These are phyloP conservation scores for Ceratina calcarata DNA, from an alignment of 1,140 invertebrate genomes.

Conservation along the genomic window DNA sequence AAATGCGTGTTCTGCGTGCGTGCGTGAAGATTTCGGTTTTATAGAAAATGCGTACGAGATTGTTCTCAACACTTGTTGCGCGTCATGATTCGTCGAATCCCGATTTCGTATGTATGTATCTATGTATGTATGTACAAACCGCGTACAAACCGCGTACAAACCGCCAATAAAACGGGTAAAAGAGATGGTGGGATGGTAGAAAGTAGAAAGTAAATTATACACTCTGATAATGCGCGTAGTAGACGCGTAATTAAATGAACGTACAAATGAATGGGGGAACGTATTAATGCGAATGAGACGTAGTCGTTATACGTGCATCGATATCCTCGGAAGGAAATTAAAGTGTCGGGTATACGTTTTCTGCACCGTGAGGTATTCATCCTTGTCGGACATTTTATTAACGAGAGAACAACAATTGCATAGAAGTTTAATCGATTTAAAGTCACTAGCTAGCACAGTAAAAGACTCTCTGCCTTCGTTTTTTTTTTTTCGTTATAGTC, in stretches of 20 bases:
- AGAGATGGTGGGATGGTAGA: constrained; percentile 1
- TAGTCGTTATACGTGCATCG: constrained; percentile 17
- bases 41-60: constrained; percentile 50
- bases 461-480: constrained; percentile 54
- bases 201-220: background rate
- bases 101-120: too few species aligned
- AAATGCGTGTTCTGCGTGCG: constrained; percentile 55
- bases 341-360: background rate
- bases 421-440: constrained; percentile 71
- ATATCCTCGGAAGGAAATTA: background rate
- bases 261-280: too few species aligned
- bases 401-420: constrained; percentile 75
- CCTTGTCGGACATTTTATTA: constrained; percentile 71
- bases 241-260: background rate
- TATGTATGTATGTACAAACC: too few species aligned
- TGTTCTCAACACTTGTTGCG: constrained; percentile 16
- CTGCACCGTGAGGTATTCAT: constrained; percentile 53
- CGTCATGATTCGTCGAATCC: too few species aligned
- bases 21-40: constrained; percentile 51
- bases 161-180: background rate
- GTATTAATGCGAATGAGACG: background rate
- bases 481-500: constrained; percentile 1
- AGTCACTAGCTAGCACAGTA: constrained; percentile 63
- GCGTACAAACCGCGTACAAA: constrained; percentile 3
- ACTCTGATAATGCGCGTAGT: background rate